Evolutionary conservation across 1,140 invertebrate species (phyloP).

Genomic region (Euglossa dilemma): DNA sequence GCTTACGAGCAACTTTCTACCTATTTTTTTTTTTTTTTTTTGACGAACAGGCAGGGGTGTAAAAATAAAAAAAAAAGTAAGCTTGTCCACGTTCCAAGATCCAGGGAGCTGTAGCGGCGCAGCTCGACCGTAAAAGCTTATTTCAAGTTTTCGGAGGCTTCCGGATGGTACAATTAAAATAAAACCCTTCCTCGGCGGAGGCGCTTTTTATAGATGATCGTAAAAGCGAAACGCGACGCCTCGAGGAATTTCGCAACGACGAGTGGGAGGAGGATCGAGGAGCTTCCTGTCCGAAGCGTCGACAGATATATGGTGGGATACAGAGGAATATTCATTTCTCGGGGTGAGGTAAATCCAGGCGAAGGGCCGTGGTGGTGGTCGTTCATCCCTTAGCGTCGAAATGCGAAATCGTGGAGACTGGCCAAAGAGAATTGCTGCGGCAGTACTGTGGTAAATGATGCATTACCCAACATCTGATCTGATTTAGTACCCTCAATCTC

Average conservation of each 20-base stretch:
- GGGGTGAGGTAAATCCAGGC: not conserved
- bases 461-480: slow-evolving; percentile 59
- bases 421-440: slow-evolving; percentile 44
- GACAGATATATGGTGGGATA: no score
- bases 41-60: not conserved
- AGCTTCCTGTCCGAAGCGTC: not conserved
- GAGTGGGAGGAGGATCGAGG: not conserved
- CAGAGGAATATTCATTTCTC: not conserved
- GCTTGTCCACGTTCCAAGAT: not conserved
- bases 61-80: not conserved
- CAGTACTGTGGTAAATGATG: slow-evolving; percentile 58
- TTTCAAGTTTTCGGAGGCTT: not conserved
- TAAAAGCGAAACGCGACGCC: no score
- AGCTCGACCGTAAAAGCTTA: not conserved
- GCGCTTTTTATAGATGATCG: not conserved
- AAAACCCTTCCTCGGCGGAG: not conserved
- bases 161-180: not conserved
- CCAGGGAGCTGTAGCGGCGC: no score
- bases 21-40: no score
- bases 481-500: slow-evolving; percentile 68
- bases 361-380: no score
- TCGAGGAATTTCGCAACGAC: no score
- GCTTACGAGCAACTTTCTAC: not conserved
- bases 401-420: not conserved
- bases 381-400: slow-evolving; percentile 1